Evolutionary conservation across 2,797 vertebrate genomes (phyloP).

Genomic region (Mormyrus proboscirostris): DNA sequence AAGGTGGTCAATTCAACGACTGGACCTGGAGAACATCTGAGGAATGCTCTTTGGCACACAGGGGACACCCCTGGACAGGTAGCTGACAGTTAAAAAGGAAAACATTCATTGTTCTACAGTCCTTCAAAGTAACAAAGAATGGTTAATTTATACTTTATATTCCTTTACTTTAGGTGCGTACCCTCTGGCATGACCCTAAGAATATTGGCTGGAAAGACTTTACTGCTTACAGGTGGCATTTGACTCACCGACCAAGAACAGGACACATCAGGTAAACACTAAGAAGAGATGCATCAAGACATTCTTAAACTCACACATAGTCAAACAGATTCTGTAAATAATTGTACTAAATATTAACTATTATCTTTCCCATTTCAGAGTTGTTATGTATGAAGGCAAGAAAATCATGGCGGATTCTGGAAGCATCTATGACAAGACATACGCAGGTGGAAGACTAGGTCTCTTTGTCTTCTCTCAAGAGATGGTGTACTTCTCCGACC

Average conservation of each 20-base stretch:
- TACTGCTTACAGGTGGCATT: constrained; percentile 96
- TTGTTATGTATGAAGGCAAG: constrained; percentile 97
- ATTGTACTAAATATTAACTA: background rate
- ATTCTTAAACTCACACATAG: background rate
- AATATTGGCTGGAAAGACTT: constrained; percentile 98
- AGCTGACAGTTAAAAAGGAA: constrained; percentile 6
- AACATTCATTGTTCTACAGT: background rate
- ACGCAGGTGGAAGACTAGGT: constrained; percentile 89
- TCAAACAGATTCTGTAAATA: background rate
- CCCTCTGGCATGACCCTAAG: constrained; percentile 95
- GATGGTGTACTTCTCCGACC: constrained; percentile 99
- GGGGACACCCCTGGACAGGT: constrained; percentile 94
- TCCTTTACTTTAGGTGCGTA: constrained; percentile 72
- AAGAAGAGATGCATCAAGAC: background rate
- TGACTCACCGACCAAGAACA: constrained; percentile 91
- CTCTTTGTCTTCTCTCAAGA: constrained; percentile 98
- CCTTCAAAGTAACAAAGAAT: background rate
- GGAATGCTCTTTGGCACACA: constrained; percentile 97
- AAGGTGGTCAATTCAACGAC: constrained; percentile 98
- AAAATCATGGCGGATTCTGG: constrained; percentile 98
- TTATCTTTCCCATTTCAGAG: constrained; percentile 57
- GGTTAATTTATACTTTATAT: constrained; percentile 4
- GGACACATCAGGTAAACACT: constrained; percentile 84
- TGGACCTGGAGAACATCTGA: constrained; percentile 91
- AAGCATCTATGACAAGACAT: constrained; percentile 92